Evolutionary conservation across 2,113 vertebrate species (phyloP).

Genomic region (Ginglymostoma cirratum): DNA sequence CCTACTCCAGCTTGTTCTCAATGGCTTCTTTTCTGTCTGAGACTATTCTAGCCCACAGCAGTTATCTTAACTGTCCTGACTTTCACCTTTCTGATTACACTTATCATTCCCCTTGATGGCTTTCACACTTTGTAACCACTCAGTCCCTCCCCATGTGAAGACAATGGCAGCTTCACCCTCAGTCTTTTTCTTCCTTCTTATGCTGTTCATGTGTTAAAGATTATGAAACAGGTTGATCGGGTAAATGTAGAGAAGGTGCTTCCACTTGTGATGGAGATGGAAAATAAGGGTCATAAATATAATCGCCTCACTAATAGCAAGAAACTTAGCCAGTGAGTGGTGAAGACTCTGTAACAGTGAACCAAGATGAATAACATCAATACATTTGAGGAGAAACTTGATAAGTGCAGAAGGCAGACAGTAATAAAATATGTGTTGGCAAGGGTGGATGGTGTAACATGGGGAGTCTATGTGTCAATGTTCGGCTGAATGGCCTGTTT

Average conservation of each 20-base stretch:
- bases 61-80: neutral
- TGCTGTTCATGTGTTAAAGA: neutral
- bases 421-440: neutral
- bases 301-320: too few relatives aligned
- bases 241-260: neutral
- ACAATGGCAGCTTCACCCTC: neutral
- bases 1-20: too few relatives aligned
- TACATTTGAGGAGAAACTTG: neutral
- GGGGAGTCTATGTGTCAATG: neutral
- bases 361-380: neutral
- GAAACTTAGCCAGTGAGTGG: neutral
- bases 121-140: neutral
- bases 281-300: neutral
- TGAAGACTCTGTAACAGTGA: neutral
- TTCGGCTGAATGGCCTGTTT: neutral
- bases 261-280: neutral
- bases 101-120: neutral
- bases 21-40: too few relatives aligned
- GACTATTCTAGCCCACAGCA: neutral
- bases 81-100: neutral
- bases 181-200: neutral
- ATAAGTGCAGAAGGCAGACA: neutral
- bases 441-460: neutral
- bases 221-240: neutral
- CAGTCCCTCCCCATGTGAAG: neutral